Base-by-base conservation (phyloP, 2,888 invertebrate genomes). In the Noctua janthina region DNA sequence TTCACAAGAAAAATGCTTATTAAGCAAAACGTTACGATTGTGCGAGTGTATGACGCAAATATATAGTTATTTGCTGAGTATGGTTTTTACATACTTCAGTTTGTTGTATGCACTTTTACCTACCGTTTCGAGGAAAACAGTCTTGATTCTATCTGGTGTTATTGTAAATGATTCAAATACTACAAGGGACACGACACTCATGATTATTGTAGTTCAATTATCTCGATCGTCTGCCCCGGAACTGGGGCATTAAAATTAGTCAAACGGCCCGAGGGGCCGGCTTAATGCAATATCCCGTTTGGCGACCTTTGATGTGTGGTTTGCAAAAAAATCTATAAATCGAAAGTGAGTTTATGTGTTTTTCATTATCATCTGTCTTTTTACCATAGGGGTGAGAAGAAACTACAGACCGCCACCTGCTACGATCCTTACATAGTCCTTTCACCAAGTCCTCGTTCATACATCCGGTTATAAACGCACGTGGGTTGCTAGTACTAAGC, bases 271-370 rank as follows among this genome's bases (percentile, higher is more conserved):
- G 56, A 59, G 68, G 66, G 74, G 39, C 67, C 76, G 73, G 43
- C 87, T 88, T 89, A 88, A 79, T 83, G 74, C 76, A 73, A 83
- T 79, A 87, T 85, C 85, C 85, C 62, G 87, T 85, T 70, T 76
- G 67, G 67, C 29, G 67, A 71, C 39, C 43, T 59, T 54, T 79
- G 56, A 49, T 39, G 79, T 71, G 56, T 54, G 43, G 66, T 70
- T 66, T 29, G 51, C 51, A 59, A 76, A 85, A 73, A 71, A 64
- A 74, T 17, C n/a, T 11, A 43, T 17, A 23, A 23, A 5, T 23
- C 1, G 20, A 62, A 8, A 43, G 5, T 23, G 11, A n/a, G 17
- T n/a, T n/a, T 29, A 51, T 56, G n/a, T 59, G n/a, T 59, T 59
- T 59, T 1, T 59, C 5, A n/a, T 59, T 59, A 13, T 13, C n/a